A percentile compares a stretch with the other conserved stretches of the same genome.
These are phyloP conservation scores for Ectropis crepuscularia DNA, from an alignment of 2,888 invertebrate species.

Conservation along the genomic window DNA sequence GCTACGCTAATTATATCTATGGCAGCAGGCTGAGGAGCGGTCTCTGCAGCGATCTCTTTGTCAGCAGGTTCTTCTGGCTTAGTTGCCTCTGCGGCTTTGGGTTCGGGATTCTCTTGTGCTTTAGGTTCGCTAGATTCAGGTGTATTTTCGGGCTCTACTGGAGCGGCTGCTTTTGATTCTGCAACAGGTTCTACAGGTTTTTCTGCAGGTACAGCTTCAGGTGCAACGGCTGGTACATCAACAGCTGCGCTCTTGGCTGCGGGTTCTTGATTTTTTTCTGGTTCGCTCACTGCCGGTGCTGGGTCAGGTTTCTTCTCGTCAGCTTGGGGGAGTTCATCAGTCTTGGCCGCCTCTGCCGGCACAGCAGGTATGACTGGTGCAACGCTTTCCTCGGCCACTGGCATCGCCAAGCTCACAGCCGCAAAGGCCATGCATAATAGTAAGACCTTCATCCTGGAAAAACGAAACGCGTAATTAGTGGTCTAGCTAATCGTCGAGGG, in stretches of 20 bases:
- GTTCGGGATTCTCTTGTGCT: constrained; percentile 26
- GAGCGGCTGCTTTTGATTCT: constrained; percentile 48
- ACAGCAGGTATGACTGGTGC: constrained; percentile 52
- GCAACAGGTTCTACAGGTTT: constrained; percentile 55
- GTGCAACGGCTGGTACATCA: constrained; percentile 28
- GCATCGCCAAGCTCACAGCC: constrained; percentile 85
- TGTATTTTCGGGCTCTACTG: constrained; percentile 50
- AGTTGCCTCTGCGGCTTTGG: constrained; percentile 41
- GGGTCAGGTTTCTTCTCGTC: constrained; percentile 58
- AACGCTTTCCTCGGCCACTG: constrained; percentile 81
- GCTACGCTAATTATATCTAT: neutral
- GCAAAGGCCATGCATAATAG: constrained; percentile 85
- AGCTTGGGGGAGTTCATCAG: constrained; percentile 50
- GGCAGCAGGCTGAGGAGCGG: constrained; percentile 27
- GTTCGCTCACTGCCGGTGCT: constrained; percentile 47
- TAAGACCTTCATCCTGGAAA: constrained; percentile 88
- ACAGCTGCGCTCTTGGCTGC: constrained; percentile 53
- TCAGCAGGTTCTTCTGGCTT: constrained; percentile 21
- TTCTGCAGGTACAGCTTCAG: constrained; percentile 44
- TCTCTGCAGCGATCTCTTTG: constrained; percentile 36
- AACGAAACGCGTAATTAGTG: constrained; percentile 65
- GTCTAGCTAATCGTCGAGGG: constrained; percentile 55
- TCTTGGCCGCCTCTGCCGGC: constrained; percentile 44
- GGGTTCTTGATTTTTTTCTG: constrained; percentile 43
- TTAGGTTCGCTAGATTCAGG: constrained; percentile 41